Evolutionary conservation across 2,888 invertebrate species (phyloP), one percentile per base, ranked within the genome.

Genomic region (Aphidius colemani): DNA sequence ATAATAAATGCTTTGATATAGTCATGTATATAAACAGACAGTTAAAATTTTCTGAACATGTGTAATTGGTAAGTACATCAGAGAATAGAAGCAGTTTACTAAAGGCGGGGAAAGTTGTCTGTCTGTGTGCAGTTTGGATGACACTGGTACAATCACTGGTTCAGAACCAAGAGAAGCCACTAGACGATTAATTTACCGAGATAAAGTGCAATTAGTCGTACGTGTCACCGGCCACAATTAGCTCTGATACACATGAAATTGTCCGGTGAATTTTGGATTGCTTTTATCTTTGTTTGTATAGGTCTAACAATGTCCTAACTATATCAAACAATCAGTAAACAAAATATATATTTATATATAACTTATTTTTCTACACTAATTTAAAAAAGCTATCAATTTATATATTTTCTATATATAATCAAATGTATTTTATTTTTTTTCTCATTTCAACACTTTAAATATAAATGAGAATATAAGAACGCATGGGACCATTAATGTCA

Each of bases 141-240:
- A 66, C 69, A 67, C 67, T 70, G 69, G 62, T 66, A 72, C 73
- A 72, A 74, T 72, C 74, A 71, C 72, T 71, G 69, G 69, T 72
- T 71, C 72, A 66, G 67, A 63, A 66, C 57, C 61, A 49, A 61
- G 55, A n/a, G 49, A 45, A 53, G 41, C 43, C 40, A 68, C 60
- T 67, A 67, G 66, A 70, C 74, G 73, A 76, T 77, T 77, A 77
- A 77, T 77, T 77, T 74, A 75, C 75, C 68, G 71, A 76, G 74
- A 76, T 76, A 77, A 76, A 76, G 74, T 72, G 73, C 74, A 76
- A 77, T 77, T 77, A 76, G 75, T 75, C 72, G 69, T 68, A 70
- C 71, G 71, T 74, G 74, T 74, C 74, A 73, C 72, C 70, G 74
- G 70, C 72, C 70, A 73, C 74, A 74, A 76, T 75, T 75, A 75